phyloP scores from a whole-genome alignment of 2,888 invertebrate genomes.

The Nomada fucata region DNA sequence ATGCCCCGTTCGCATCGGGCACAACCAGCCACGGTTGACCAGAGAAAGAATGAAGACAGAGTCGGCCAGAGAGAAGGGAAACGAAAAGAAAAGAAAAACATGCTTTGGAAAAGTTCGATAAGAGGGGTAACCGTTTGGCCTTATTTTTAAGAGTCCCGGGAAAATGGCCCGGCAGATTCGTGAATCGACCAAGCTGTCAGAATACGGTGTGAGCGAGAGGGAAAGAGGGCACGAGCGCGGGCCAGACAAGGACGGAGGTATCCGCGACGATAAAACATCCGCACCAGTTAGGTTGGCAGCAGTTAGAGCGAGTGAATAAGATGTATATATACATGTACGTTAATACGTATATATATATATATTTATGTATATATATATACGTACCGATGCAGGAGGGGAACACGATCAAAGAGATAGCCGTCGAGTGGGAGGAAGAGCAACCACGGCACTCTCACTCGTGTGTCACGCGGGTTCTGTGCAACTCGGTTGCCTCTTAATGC shows the following conservation, averaged over 20 bases:
- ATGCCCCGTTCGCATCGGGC: background rate
- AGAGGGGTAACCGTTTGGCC: conserved; percentile 58
- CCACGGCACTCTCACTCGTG: conserved; percentile 55
- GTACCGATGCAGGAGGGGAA: conserved; percentile 41
- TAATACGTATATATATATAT: too few species aligned
- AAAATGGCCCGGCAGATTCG: conserved; percentile 74
- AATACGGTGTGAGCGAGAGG: conserved; percentile 52
- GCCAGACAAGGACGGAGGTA: conserved; percentile 30
- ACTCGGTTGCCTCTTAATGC: conserved; percentile 51
- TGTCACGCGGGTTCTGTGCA: conserved; percentile 60
- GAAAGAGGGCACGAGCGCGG: conserved; percentile 37
- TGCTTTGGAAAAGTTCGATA: background rate
- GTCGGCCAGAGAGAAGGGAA: background rate
- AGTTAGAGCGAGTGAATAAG: conserved; percentile 5
- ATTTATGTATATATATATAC: conserved; percentile 17
- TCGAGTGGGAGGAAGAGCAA: conserved; percentile 26
- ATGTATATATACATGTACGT: background rate
- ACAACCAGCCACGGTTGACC: background rate
- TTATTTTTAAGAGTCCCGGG: conserved; percentile 74
- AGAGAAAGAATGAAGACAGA: background rate
- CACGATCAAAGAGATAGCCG: conserved; percentile 29
- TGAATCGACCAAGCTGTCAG: conserved; percentile 81
- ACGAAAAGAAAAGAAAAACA: background rate
- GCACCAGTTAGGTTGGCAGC: background rate
- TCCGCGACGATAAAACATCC: conserved; percentile 5